A percentile compares a stretch with the other conserved stretches of the same genome.
phyloP scores from a whole-genome alignment of 2,888 invertebrate species.

The Yponomeuta sedellus region DNA sequence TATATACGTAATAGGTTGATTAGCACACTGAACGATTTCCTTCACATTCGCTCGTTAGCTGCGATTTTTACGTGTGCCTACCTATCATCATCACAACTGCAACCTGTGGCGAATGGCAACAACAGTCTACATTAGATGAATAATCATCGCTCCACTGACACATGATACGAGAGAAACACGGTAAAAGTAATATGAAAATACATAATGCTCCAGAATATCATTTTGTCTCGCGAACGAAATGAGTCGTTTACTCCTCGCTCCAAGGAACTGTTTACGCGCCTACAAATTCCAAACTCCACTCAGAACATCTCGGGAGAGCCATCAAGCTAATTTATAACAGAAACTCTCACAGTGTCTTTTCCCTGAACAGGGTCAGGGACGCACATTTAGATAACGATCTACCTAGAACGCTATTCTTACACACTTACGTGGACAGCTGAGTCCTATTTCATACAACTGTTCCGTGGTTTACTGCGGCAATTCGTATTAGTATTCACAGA shows the following conservation, averaged over 20 bases:
- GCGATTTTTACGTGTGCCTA: no score
- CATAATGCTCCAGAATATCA: neutral
- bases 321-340: conserved; percentile 43
- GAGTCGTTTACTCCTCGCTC: neutral
- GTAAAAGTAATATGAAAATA: neutral
- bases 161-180: neutral
- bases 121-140: no score
- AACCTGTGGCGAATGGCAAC: no score
- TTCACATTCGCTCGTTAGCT: no score
- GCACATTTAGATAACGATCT: conserved; percentile 6
- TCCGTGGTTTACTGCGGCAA: no score
- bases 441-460: no score
- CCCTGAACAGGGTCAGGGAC: neutral
- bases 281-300: conserved; percentile 4
- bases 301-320: conserved; percentile 22
- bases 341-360: neutral
- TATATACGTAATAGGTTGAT: no score
- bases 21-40: no score
- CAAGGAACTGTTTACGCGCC: conserved; percentile 1
- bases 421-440: no score
- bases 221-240: neutral
- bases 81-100: no score
- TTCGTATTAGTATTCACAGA: no score
- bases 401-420: neutral
- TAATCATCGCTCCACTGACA: neutral